Percentiles rank a stretch among this genome's conserved stretches.
Conservation (phyloP, 2,113 vertebrate genomes). For the Oreocharis arfaki region DNA sequence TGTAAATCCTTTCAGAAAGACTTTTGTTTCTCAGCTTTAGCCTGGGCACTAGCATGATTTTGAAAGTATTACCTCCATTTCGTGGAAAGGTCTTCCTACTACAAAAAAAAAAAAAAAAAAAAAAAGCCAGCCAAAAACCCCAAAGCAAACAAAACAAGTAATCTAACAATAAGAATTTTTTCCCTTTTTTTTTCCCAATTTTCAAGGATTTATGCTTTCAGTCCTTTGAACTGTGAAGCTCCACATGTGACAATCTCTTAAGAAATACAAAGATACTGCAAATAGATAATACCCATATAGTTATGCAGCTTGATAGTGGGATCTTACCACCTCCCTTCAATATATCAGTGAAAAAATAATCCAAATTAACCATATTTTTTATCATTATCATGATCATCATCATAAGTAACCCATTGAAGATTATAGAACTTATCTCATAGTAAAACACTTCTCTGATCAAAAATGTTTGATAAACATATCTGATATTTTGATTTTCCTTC, state of each 20-base stretch:
- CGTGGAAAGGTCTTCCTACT: background rate
- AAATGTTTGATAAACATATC: background rate
- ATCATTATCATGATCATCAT: background rate
- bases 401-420: background rate
- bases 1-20: background rate
- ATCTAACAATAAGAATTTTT: background rate
- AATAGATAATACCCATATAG: background rate
- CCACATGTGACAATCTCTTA: background rate
- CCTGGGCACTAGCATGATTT: background rate
- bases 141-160: background rate
- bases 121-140: fast-evolving
- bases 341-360: background rate
- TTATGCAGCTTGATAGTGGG: background rate
- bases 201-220: background rate
- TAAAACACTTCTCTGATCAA: background rate
- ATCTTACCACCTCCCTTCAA: background rate
- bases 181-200: background rate
- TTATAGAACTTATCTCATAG: background rate
- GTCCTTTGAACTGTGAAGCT: background rate
- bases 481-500: background rate
- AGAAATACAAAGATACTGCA: background rate
- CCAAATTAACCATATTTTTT: background rate
- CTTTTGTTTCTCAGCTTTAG: background rate
- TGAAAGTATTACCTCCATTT: background rate
- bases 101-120: background rate